These are phyloP conservation scores for Drosophila cardini DNA, from an alignment of 1,140 invertebrate genomes.

Conservation along the genomic window DNA sequence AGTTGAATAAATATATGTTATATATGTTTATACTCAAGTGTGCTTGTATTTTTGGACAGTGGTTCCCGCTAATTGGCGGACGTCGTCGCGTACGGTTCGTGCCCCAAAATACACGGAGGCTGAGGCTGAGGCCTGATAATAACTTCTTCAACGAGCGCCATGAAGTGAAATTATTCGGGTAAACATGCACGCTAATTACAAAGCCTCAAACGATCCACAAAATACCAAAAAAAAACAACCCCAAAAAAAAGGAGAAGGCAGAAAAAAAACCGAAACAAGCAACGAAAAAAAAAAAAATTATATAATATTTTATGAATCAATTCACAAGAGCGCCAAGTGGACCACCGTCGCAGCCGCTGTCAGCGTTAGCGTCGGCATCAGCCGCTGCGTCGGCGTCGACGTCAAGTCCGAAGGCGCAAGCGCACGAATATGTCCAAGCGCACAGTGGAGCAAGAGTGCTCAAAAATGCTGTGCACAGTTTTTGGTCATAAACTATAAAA, in stretches of 20 bases:
- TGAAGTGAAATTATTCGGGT: conserved; percentile 82
- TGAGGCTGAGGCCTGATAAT: conserved; percentile 62
- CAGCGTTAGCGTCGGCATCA: conserved; percentile 31
- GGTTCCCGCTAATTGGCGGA: conserved; percentile 74
- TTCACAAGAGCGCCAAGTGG: conserved; percentile 82
- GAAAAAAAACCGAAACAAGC: conserved; percentile 16
- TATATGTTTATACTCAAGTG: background rate
- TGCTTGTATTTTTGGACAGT: conserved; percentile 48
- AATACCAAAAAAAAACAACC: conserved; percentile 26
- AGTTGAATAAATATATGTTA: conserved; percentile 1
- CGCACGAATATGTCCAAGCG: conserved; percentile 26
- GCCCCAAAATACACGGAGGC: conserved; percentile 39
- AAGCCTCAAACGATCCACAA: conserved; percentile 65
- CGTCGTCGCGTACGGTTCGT: conserved; percentile 68
- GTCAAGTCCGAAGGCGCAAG: conserved; percentile 46
- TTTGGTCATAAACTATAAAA: no score
- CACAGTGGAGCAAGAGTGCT: background rate
- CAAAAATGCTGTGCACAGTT: no score
- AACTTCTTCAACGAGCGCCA: conserved; percentile 81
- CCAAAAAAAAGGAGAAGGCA: conserved; percentile 11
- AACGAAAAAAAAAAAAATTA: conserved; percentile 71
- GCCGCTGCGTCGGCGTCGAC: conserved; percentile 52
- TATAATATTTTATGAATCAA: conserved; percentile 84
- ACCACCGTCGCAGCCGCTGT: conserved; percentile 72
- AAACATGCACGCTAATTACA: conserved; percentile 82